Evolutionary conservation across 2,113 vertebrate species (phyloP).

Genomic region (Hylia prasina): DNA sequence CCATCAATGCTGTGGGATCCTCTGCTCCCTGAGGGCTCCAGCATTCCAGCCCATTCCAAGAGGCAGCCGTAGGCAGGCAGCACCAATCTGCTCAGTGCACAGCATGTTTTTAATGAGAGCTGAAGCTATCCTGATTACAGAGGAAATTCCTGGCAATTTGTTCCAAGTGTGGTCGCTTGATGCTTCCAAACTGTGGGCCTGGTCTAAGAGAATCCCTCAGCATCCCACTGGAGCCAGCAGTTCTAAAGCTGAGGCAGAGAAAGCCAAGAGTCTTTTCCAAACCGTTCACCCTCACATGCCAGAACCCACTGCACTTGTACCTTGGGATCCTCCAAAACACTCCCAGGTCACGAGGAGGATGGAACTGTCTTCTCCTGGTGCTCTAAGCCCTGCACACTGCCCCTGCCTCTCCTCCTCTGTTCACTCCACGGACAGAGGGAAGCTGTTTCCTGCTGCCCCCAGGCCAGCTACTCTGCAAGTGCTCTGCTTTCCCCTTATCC

Average conservation of each 20-base stretch:
- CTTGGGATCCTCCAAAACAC: neutral
- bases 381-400: neutral
- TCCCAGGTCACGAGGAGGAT: neutral
- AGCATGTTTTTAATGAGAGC: neutral
- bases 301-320: neutral
- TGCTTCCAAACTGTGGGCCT: neutral
- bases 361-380: neutral
- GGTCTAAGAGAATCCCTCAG: neutral
- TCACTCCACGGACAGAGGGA: neutral
- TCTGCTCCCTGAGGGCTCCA: neutral
- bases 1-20: neutral
- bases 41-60: neutral
- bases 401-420: neutral
- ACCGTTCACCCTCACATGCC: neutral
- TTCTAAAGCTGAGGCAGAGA: neutral
- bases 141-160: neutral
- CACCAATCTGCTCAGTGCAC: fast-evolving
- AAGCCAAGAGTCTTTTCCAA: neutral
- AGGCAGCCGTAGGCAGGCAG: neutral
- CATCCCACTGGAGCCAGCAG: neutral
- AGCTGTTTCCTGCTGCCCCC: neutral
- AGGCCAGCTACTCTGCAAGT: neutral
- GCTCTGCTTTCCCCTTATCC: fast-evolving
- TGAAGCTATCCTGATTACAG: neutral
- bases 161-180: fast-evolving